Base-by-base conservation (phyloP, 2,888 invertebrate species). In the Hydraecia micacea region DNA sequence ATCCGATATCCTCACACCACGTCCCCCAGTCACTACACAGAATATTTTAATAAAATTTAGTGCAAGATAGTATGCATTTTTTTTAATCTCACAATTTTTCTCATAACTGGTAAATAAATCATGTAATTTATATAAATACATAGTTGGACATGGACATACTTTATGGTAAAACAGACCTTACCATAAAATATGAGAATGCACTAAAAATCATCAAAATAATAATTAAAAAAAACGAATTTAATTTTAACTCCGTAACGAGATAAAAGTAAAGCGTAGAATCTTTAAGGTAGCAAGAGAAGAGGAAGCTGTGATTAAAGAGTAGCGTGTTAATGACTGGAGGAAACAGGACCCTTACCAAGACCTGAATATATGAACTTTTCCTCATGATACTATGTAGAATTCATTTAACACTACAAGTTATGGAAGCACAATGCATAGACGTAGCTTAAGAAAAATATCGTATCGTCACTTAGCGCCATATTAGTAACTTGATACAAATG, bases 271-370 rank as follows among this genome's bases (percentile, higher is more conserved):
- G 93, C 92, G 88, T 87, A 91, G 82, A 91, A 91, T 91, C 90
- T 93, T 92, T 79, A 90, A 89, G 90, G 90, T 90, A 90, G 91
- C 90, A 92, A 83, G 83, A 92, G 92, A 92, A 93, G 89, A 92
- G 86, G 77, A 95, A 95, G 95, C 95, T 92, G 93, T 93, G 92
- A 88, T 84, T 84, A 86, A 74, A 91, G 85, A 87, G 87, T 90
- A 86, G 87, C 87, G 91, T 91, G 91, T 93, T 93, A 93, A 93
- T 94, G 95, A 96, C 96, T 95, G 95, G 95, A 93, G 94, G 94
- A 92, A 84, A 85, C 84, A 89, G 88, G 86, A 87, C 89, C 91
- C 90, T 90, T 90, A 90, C 88, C 90, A 87, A 86, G 79, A 86
- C 73, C 73, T 87, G 81, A 83, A 82, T 73, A 55, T 62, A 80